Conservation (phyloP, 2,797 vertebrate species). For the Megaceryle alcyon region DNA sequence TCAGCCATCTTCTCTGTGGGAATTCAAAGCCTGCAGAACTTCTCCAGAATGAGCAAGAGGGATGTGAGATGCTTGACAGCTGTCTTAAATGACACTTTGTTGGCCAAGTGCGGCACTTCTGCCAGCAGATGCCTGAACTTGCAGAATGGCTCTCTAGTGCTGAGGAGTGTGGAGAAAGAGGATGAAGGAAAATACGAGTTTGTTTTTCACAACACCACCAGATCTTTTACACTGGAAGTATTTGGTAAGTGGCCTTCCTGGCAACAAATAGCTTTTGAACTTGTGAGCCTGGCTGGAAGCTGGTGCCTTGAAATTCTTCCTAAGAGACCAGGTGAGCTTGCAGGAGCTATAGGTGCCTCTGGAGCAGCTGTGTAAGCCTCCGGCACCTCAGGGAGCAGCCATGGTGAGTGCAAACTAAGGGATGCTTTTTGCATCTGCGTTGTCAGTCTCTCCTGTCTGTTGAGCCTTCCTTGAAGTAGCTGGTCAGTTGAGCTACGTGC, state of each 20-base stretch:
- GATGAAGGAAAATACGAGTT: constrained; percentile 42
- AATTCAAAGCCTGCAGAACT: constrained; percentile 22
- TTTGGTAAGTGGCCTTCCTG: constrained; percentile 57
- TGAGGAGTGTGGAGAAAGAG: constrained; percentile 23
- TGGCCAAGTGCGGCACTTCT: background rate
- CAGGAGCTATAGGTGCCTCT: background rate
- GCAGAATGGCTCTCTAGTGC: constrained; percentile 32
- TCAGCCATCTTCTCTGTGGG: constrained; percentile 45
- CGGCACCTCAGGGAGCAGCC: background rate
- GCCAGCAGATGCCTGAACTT: background rate
- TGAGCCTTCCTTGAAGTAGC: background rate
- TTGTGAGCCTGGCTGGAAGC: background rate
- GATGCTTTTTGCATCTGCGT: fast-evolving
- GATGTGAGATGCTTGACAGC: background rate
- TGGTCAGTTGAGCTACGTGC: background rate
- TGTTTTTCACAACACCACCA: background rate
- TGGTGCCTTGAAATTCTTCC: background rate
- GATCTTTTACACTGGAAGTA: constrained; percentile 15
- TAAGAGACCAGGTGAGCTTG: background rate
- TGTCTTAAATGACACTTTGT: background rate
- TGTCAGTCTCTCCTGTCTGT: background rate
- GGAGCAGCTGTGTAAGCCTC: background rate
- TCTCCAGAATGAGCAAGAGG: constrained; percentile 8
- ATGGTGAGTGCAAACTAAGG: background rate
- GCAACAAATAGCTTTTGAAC: background rate